phyloP scores from a whole-genome alignment of 2,888 invertebrate genomes.

The Acanthopleura granulata region DNA sequence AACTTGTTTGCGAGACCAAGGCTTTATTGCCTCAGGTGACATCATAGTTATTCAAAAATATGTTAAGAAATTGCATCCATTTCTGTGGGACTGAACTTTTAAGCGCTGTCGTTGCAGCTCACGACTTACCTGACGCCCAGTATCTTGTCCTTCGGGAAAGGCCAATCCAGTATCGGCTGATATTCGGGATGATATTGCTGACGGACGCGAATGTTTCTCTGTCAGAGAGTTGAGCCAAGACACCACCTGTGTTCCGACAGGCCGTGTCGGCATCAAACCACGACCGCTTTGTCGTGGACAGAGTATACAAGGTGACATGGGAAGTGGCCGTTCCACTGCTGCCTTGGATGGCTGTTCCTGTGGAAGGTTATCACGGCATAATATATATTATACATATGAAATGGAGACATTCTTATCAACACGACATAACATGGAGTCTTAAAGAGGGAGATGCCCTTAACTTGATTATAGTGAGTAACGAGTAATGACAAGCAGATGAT shows the following conservation, averaged over 20 bases:
- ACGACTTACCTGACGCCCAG: conserved; percentile 10
- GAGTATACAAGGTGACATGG: background rate
- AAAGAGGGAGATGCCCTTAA: too few species aligned
- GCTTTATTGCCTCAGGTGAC: too few species aligned
- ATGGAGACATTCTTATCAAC: too few species aligned
- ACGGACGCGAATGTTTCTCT: background rate
- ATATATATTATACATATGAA: too few species aligned
- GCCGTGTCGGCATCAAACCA: conserved; percentile 16
- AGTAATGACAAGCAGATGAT: too few species aligned
- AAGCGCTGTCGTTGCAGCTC: too few species aligned
- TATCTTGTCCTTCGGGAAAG: background rate
- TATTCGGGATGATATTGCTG: background rate
- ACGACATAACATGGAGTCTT: too few species aligned
- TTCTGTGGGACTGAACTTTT: too few species aligned
- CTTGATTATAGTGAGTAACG: too few species aligned
- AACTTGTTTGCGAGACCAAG: too few species aligned
- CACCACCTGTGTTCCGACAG: background rate
- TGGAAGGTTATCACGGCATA: background rate
- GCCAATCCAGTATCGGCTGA: background rate
- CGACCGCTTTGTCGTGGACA: background rate
- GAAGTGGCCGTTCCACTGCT: background rate
- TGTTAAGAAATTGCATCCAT: too few species aligned
- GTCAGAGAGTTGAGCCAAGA: conserved; percentile 2
- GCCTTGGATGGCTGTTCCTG: conserved; percentile 7
- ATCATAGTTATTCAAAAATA: too few species aligned